These are phyloP conservation scores for Cyprinodon variegatus DNA, from an alignment of 2,113 vertebrate species.

Conservation along the genomic window DNA sequence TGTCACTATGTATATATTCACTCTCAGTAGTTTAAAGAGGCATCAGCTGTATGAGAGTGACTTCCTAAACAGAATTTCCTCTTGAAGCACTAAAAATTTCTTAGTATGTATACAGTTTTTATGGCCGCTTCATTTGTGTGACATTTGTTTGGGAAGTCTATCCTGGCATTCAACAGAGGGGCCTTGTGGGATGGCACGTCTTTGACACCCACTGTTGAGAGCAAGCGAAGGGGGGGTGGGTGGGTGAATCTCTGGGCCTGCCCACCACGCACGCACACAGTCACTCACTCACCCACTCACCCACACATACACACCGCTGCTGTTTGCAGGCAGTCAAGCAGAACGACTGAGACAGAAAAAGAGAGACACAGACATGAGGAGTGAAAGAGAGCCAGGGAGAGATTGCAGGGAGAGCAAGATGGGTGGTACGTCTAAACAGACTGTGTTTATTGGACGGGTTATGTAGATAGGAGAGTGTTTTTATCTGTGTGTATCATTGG, in stretches of 20 bases:
- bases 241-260: conserved; percentile 63
- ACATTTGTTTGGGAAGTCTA: conserved; percentile 36
- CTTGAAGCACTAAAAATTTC: conserved; percentile 7
- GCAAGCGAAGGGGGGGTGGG: conserved; percentile 59
- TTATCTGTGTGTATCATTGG: conserved; percentile 19
- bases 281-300: background rate
- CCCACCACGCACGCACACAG: conserved; percentile 62
- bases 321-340: conserved; percentile 72
- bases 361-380: conserved; percentile 26
- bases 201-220: conserved; percentile 71
- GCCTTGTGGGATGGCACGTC: conserved; percentile 73
- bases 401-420: conserved; percentile 34
- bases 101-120: conserved; percentile 1
- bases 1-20: background rate
- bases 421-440: conserved; percentile 36
- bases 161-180: conserved; percentile 66
- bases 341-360: conserved; percentile 53
- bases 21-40: conserved; percentile 3
- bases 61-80: background rate
- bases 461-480: conserved; percentile 19
- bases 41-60: background rate
- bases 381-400: conserved; percentile 34
- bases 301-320: conserved; percentile 55
- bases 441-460: conserved; percentile 32
- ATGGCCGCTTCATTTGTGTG: conserved; percentile 15